Percentiles rank a stretch among this genome's conserved stretches.
Conservation (phyloP, 2,797 vertebrate species). For the Natrix natrix region DNA sequence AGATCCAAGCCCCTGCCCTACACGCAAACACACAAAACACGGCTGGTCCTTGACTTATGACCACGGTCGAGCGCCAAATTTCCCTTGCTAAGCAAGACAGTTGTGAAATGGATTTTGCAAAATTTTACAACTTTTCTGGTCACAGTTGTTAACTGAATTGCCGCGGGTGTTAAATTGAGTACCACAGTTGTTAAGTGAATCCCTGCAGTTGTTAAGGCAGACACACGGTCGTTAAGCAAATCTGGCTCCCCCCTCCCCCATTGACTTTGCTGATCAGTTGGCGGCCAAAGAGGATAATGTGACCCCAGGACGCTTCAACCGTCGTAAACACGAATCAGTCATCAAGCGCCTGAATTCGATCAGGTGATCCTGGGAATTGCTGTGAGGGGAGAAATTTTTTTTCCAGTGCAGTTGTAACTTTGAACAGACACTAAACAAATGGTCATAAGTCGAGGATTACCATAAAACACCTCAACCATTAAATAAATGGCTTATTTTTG, state of each 20-base stretch:
- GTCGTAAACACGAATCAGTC: background rate
- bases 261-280: background rate
- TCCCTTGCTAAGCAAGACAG: background rate
- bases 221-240: background rate
- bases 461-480: background rate
- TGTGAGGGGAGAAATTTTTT: background rate
- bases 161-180: background rate
- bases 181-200: background rate
- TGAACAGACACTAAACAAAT: background rate
- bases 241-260: background rate
- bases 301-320: background rate
- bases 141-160: background rate
- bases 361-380: background rate
- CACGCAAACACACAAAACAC: background rate
- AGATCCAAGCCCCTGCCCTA: too few species aligned
- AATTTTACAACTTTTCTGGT: background rate
- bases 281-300: too few species aligned
- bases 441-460: background rate
- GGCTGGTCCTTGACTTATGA: background rate
- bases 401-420: background rate
- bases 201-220: background rate
- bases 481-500: background rate
- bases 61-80: background rate
- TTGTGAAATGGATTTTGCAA: background rate
- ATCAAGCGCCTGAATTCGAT: background rate